Base-by-base conservation (phyloP, 1,140 invertebrate species). In the Dysdera silvatica region DNA sequence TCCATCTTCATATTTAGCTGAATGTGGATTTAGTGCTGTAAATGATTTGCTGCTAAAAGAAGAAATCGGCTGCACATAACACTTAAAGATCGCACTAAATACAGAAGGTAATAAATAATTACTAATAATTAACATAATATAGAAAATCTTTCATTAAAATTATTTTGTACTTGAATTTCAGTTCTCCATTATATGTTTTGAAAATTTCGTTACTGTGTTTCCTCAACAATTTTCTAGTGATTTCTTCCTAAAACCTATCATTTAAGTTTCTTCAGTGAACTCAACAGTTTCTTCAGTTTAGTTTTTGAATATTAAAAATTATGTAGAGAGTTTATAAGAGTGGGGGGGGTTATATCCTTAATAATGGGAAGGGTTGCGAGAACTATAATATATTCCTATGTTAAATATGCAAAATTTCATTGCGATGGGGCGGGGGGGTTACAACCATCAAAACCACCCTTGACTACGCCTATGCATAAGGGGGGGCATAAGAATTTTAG, bases 21-120 rank as follows among this genome's bases (percentile, higher is more conserved):
- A 58, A 40, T 40, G 54, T 33, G 54, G 45, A 43, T 58, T 65
- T 33, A 58, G 47, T 29, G 33, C 14, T 8, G 33, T 63, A 57
- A 35, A 57, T 32, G 40, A 57, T 58, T 52, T 65, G 16, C 31
- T 57, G 35, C 16, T 32, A 55, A 58, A 45, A n/a, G n/a, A 51
- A 49, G 31, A 45, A 65, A 53, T 37, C 29, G n/a, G n/a, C 29
- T 61, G 26, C 45, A 59, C 24, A 51, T 59, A 40, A 49, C 18
- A 31, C 58, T 6, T 48, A 61, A 41, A 28, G 47, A 41, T 61
- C 31, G 16, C 58, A 61, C 18, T 61, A 49, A 43, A 43, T n/a
- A n/a, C n/a, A n/a, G n/a, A n/a, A n/a, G n/a, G n/a, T n/a, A n/a
- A n/a, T n/a, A n/a, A n/a, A n/a, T n/a, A n/a, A 55, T 18, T n/a